Evolutionary conservation across 2,888 invertebrate species (phyloP).

Genomic region (Drosophila pegasa): DNA sequence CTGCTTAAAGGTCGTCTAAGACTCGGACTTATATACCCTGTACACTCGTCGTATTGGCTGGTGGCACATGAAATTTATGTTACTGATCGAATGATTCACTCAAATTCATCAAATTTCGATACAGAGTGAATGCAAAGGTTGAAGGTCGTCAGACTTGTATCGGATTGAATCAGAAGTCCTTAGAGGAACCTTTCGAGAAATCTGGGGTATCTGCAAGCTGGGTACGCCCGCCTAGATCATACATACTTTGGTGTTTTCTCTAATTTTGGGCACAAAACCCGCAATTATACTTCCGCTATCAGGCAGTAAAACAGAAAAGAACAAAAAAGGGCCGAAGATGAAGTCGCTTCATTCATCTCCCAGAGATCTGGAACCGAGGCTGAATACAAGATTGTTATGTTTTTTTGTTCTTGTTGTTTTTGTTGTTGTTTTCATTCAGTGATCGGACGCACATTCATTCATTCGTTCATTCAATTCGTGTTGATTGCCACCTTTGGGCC

Average conservation of each 20-base stretch:
- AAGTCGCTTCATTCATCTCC: constrained; percentile 53
- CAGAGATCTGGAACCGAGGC: constrained; percentile 19
- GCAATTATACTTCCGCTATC: constrained; percentile 75
- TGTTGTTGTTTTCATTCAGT: constrained; percentile 33
- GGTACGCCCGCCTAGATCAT: neutral
- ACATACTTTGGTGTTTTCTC: constrained; percentile 12
- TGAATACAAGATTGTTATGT: constrained; percentile 6
- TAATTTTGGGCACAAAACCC: constrained; percentile 27
- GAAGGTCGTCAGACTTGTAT: too few relatives aligned
- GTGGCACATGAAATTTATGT: neutral
- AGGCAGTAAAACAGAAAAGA: constrained; percentile 6
- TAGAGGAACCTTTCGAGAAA: neutral
- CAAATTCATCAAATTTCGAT: neutral
- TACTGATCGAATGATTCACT: neutral
- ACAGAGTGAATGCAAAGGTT: too few relatives aligned
- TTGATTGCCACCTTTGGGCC: constrained; percentile 76
- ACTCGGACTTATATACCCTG: constrained; percentile 11
- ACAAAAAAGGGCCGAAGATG: constrained; percentile 7
- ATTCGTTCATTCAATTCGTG: constrained; percentile 69
- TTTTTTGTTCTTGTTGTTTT: neutral
- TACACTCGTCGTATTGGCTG: neutral
- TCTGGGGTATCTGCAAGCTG: neutral
- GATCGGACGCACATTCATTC: constrained; percentile 49
- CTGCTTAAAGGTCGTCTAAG: constrained; percentile 52
- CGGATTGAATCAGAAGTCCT: too few relatives aligned